Base-by-base conservation (phyloP, 2,113 vertebrate genomes). In the Octodon degus region DNA sequence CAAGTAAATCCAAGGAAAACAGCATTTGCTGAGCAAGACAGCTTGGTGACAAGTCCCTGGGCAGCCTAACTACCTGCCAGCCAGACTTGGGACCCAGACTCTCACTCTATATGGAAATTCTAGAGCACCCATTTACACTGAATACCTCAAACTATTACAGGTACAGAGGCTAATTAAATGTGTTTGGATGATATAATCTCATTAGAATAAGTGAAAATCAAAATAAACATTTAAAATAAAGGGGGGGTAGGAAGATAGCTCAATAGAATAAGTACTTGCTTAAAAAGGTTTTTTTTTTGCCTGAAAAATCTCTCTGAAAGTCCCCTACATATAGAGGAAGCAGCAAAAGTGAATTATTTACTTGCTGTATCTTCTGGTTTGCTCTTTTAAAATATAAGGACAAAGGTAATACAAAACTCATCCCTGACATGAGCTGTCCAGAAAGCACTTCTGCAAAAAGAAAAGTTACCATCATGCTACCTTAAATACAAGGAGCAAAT, bases 171-270 rank as follows among this genome's bases (percentile, higher is more conserved):
- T 89, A 91, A 95, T 55, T 68, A 93, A 82, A 81, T 76, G 34
- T 96, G 67, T 89, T 83, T 96, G n/a, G 67, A 80, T 50, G 8
- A 86, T 7, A 95, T 50, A 10, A 90, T 47, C 85, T 96, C 88
- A 89, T 77, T 92, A 91, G 96, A 94, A 82, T 85, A 95, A 89
- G 34, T 68, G 25, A 92, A 91, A 95, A 85, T 80, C 12, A 92
- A 97, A 93, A 93, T 67, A 86, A 96, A 72, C 55, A 74, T 68
- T 70, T 92, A 62, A 82, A 93, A 85, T 62, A 90, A 88, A 89
- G 5, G 40, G 67, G 50, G 50, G 50, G 11, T 12, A 50, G 50
- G 11, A 12, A 50, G 11, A 50, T 50, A 9, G 50, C 50, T 50
- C 50, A 50, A 1, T 50, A 12, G 50, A 50, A 50, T 50, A 50